Percentiles rank a stretch among this genome's conserved stretches.
phyloP scores from a whole-genome alignment of 1,140 invertebrate genomes.

The Hylaeus volcanicus region DNA sequence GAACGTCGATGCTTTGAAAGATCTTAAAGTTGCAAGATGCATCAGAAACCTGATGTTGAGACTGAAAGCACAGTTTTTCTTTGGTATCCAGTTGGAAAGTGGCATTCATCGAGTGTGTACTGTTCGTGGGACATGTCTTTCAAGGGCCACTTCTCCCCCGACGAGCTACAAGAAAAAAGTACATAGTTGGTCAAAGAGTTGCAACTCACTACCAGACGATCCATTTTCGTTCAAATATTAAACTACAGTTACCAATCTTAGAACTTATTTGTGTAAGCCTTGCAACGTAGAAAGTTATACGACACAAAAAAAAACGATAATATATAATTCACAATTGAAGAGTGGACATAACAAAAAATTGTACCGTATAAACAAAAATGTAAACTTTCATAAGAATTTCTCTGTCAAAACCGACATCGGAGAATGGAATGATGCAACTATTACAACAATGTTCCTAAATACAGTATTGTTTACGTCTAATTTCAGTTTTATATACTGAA shows the following conservation, averaged over 20 bases:
- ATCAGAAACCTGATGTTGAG: slow-evolving; percentile 21
- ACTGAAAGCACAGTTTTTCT: slow-evolving; percentile 45
- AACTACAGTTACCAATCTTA: not conserved
- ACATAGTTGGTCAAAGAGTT: slow-evolving; percentile 36
- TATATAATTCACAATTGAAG: too few relatives aligned
- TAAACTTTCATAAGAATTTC: too few relatives aligned
- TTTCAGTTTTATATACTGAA: too few relatives aligned
- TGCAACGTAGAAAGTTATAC: too few relatives aligned
- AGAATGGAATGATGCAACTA: too few relatives aligned
- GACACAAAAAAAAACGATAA: too few relatives aligned
- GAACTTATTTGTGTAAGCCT: too few relatives aligned
- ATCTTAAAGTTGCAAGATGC: slow-evolving; percentile 7
- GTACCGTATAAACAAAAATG: too few relatives aligned
- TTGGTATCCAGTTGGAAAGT: slow-evolving; percentile 43
- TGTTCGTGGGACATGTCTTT: slow-evolving; percentile 52
- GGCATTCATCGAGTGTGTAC: slow-evolving; percentile 46
- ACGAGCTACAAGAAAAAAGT: slow-evolving; percentile 31
- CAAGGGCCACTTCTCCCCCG: slow-evolving; percentile 45
- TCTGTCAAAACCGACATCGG: too few relatives aligned
- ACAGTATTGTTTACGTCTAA: too few relatives aligned
- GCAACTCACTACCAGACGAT: slow-evolving; percentile 11
- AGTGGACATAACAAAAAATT: too few relatives aligned
- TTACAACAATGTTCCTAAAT: too few relatives aligned
- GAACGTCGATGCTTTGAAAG: slow-evolving; percentile 11
- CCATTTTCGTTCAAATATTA: slow-evolving; percentile 16